Conservation (phyloP, 2,888 invertebrate genomes). For the Agrochola lota region DNA sequence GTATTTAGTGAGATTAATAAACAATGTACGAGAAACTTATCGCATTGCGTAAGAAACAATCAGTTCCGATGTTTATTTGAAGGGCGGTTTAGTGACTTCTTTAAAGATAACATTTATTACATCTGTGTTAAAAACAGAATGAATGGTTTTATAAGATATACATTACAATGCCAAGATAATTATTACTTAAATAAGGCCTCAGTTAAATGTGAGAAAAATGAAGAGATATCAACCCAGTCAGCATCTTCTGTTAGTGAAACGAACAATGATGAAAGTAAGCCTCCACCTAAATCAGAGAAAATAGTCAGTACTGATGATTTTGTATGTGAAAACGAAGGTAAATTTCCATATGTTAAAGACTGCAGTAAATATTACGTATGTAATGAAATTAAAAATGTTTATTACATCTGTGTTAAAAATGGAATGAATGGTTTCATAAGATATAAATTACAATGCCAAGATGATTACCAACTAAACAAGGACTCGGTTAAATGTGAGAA, state of each 20-base stretch:
- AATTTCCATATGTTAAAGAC: slow-evolving; percentile 75
- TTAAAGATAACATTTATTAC: slow-evolving; percentile 83
- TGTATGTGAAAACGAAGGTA: slow-evolving; percentile 68
- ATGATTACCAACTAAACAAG: slow-evolving; percentile 80
- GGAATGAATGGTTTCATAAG: slow-evolving; percentile 72
- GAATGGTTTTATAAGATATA: slow-evolving; percentile 78
- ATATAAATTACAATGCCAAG: slow-evolving; percentile 83
- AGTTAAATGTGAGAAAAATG: slow-evolving; percentile 75
- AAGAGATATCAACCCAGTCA: slow-evolving; percentile 48
- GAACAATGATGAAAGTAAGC: slow-evolving; percentile 66
- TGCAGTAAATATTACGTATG: slow-evolving; percentile 87
- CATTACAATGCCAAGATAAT: slow-evolving; percentile 81
- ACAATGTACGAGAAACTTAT: slow-evolving; percentile 86
- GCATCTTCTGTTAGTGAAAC: slow-evolving; percentile 58
- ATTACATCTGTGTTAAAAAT: slow-evolving; percentile 78
- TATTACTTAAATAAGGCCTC: slow-evolving; percentile 78
- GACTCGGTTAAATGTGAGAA: slow-evolving; percentile 75
- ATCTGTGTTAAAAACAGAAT: slow-evolving; percentile 81
- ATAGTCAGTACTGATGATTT: slow-evolving; percentile 45
- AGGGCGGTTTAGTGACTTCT: slow-evolving; percentile 83
- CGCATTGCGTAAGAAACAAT: slow-evolving; percentile 86
- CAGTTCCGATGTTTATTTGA: slow-evolving; percentile 86
- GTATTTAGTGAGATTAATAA: slow-evolving; percentile 86
- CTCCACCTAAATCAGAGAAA: slow-evolving; percentile 50
- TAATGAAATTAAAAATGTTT: slow-evolving; percentile 73